A percentile compares a stretch with the other conserved stretches of the same genome.
These are phyloP conservation scores for Meleagris gallopavo DNA, from an alignment of 2,113 vertebrate genomes.

Conservation along the genomic window DNA sequence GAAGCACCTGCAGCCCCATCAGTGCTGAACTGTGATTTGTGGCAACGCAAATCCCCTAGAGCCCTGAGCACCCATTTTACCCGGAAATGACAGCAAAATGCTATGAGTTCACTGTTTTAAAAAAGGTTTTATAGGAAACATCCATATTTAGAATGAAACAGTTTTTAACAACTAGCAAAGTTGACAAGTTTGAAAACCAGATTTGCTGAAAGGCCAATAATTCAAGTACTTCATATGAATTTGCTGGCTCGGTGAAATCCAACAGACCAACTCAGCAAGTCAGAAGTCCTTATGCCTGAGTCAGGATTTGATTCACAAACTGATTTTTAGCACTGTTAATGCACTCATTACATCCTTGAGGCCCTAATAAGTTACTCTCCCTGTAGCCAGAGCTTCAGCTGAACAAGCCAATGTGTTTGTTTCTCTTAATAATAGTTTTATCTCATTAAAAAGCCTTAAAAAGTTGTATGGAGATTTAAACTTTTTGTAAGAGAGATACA, in stretches of 20 bases:
- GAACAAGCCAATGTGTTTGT: not conserved
- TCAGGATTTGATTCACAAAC: constrained; percentile 35
- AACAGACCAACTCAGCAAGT: constrained; percentile 19
- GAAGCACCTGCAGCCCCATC: not conserved
- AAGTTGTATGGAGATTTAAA: not conserved
- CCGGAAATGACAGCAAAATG: not conserved
- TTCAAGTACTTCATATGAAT: not conserved
- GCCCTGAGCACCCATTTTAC: not conserved
- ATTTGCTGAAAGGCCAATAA: constrained; percentile 6
- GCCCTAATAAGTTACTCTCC: not conserved
- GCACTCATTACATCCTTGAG: not conserved
- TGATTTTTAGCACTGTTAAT: constrained; percentile 17
- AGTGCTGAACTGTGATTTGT: not conserved
- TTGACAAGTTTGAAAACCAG: not conserved
- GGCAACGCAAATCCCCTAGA: not conserved
- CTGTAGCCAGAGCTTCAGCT: not conserved
- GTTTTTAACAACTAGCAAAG: not conserved
- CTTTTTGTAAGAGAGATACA: not conserved
- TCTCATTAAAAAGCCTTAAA: not conserved
- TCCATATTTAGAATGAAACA: not conserved
- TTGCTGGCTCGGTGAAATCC: not conserved
- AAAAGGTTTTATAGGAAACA: not conserved
- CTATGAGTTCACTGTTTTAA: not conserved
- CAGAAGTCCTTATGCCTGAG: constrained; percentile 12
- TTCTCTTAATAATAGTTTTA: not conserved